These are phyloP conservation scores for Protosalanx chinensis DNA, from an alignment of 2,797 vertebrate genomes.

Conservation along the genomic window DNA sequence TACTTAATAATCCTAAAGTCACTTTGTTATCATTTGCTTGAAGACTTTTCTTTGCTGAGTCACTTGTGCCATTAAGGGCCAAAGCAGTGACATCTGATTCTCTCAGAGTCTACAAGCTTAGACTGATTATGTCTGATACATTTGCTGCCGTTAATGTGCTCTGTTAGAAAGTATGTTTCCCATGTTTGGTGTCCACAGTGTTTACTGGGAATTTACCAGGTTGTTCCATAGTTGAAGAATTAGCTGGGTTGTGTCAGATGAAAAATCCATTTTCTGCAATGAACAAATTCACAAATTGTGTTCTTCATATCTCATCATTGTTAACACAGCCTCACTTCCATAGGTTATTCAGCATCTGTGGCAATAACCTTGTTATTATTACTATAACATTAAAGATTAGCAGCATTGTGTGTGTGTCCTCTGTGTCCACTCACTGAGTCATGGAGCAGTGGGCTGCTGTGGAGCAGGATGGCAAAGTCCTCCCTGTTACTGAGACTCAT, in stretches of 20 bases:
- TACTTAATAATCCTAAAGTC: conserved; percentile 19
- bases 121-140: background rate
- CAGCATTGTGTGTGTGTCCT: background rate
- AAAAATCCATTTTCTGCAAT: conserved; percentile 26
- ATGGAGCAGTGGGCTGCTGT: conserved; percentile 57
- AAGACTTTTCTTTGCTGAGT: conserved; percentile 14
- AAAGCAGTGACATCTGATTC: no score
- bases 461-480: conserved; percentile 64
- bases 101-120: background rate
- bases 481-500: conserved; percentile 45
- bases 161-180: background rate
- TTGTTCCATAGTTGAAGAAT: conserved; percentile 67
- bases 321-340: conserved; percentile 17
- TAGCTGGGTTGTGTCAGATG: conserved; percentile 34
- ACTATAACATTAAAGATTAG: background rate
- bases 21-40: conserved; percentile 8
- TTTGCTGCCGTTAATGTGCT: background rate
- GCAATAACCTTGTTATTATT: background rate
- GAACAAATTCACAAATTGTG: conserved; percentile 1
- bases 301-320: background rate
- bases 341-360: background rate
- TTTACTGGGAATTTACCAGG: conserved; percentile 55
- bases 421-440: conserved; percentile 41
- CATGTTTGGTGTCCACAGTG: background rate
- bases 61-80: background rate